These are phyloP conservation scores for Oenanthe oenanthe DNA, from an alignment of 2,113 vertebrate species.

Conservation along the genomic window DNA sequence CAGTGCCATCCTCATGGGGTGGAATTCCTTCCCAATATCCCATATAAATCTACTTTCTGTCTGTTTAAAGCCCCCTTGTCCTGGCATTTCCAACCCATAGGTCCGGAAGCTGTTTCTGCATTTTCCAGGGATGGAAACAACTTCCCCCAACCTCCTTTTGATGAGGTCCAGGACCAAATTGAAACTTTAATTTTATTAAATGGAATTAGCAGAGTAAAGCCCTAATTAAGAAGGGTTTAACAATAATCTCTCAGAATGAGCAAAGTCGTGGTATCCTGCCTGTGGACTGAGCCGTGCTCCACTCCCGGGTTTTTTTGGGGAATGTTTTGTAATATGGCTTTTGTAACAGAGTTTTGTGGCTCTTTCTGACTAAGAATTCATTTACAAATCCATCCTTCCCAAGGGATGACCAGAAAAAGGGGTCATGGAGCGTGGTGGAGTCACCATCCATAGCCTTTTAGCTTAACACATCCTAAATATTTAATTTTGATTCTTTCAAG, in stretches of 20 bases:
- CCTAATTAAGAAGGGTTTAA: conserved; percentile 4
- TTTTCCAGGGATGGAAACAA: neutral
- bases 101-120: neutral
- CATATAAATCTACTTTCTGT: neutral
- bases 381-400: neutral
- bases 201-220: neutral
- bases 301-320: accelerated
- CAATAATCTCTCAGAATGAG: neutral
- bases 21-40: neutral
- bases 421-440: neutral
- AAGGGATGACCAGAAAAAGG: neutral
- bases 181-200: neutral
- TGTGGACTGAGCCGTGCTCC: neutral
- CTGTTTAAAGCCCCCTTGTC: accelerated
- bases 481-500: neutral
- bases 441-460: neutral
- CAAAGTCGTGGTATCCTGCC: neutral
- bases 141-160: neutral
- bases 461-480: neutral
- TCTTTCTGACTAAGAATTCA: neutral
- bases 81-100: neutral
- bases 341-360: neutral
- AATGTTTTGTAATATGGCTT: neutral
- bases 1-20: accelerated
- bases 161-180: neutral